A percentile compares a stretch with the other conserved stretches of the same genome.
phyloP scores from a whole-genome alignment of 2,797 vertebrate species.

The Peromyscus eremicus region DNA sequence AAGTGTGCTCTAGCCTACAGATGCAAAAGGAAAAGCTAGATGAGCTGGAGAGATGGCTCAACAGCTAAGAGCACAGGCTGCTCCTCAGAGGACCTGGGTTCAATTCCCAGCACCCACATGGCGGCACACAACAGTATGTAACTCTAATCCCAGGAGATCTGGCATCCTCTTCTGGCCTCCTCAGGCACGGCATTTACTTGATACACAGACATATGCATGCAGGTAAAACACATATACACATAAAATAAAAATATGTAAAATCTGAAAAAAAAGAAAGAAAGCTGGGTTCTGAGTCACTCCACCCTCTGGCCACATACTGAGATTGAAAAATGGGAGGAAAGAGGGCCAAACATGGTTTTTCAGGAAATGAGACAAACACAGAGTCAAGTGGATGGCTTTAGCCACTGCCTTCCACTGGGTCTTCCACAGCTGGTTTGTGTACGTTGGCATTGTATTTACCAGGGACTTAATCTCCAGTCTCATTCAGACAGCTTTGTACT shows the following conservation, averaged over 20 bases:
- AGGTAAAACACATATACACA: no score
- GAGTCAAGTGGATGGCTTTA: neutral
- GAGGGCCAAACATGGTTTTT: neutral
- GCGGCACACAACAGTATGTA: neutral
- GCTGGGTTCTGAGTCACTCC: neutral
- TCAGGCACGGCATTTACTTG: neutral
- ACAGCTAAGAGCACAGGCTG: neutral
- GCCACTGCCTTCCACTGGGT: neutral
- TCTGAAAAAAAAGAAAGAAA: neutral
- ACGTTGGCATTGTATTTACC: neutral
- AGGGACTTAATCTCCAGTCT: neutral
- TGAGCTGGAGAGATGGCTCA: neutral
- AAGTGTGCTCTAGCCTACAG: neutral
- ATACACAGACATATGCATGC: neutral
- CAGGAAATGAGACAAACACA: neutral
- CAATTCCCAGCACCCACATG: neutral
- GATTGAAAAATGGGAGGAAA: neutral
- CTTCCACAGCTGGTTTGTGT: neutral
- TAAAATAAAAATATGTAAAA: neutral
- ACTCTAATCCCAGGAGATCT: neutral
- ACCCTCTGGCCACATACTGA: neutral
- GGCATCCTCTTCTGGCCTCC: neutral
- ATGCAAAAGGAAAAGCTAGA: neutral
- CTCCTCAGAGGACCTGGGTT: neutral
- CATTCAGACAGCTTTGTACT: conserved; percentile 48